Conservation (phyloP, 2,888 invertebrate genomes). For the Archips crataeganus region DNA sequence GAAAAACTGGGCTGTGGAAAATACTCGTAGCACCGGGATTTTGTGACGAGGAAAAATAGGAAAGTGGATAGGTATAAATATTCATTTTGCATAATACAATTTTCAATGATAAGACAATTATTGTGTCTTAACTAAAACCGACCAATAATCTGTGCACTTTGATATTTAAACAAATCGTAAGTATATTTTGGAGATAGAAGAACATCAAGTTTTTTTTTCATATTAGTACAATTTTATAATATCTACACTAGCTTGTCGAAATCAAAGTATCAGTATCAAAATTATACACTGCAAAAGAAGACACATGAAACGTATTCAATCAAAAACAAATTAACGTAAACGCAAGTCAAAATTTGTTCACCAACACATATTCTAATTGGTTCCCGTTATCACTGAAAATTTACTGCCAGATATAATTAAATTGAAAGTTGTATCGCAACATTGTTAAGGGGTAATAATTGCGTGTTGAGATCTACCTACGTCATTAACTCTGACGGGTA, state of each 20-base stretch:
- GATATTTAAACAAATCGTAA: no score
- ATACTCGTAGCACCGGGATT: background rate
- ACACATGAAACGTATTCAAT: background rate
- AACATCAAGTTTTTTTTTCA: no score
- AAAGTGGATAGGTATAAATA: background rate
- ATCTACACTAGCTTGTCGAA: no score
- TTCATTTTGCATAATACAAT: background rate
- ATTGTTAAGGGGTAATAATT: conserved; percentile 12
- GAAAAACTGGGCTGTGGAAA: conserved; percentile 12
- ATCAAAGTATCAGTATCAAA: no score
- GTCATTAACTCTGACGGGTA: conserved; percentile 17
- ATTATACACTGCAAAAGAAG: no score
- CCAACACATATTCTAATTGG: conserved; percentile 7
- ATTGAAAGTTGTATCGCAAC: background rate
- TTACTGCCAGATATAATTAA: conserved; percentile 4
- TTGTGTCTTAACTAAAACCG: no score
- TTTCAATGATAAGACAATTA: no score
- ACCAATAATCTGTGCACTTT: background rate
- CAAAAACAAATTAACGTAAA: background rate
- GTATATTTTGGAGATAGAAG: no score
- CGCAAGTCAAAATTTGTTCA: background rate
- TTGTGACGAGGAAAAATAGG: background rate
- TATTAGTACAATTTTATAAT: no score
- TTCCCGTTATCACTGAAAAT: background rate
- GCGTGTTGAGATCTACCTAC: conserved; percentile 8